These are phyloP conservation scores for Thysanoteuthis rhombus DNA, from an alignment of 2,888 invertebrate genomes.

Conservation along the genomic window DNA sequence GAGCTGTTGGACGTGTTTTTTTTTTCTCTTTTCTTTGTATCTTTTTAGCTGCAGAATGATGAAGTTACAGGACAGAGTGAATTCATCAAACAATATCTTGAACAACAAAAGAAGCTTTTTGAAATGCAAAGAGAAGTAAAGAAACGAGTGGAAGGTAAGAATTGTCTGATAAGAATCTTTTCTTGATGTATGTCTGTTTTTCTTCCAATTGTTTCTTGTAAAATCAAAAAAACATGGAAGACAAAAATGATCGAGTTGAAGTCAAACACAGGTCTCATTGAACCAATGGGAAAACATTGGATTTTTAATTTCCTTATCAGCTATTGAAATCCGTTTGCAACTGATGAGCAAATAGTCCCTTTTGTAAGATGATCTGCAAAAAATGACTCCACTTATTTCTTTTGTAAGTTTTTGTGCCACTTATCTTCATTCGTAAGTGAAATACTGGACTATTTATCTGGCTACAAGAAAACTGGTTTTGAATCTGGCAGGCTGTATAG, in stretches of 20 bases:
- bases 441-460: too few species aligned
- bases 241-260: too few species aligned
- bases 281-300: neutral
- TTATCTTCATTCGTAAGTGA: too few species aligned
- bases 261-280: neutral
- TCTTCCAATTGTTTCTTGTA: too few species aligned
- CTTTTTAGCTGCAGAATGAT: slow-evolving; percentile 42
- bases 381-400: neutral
- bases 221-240: too few species aligned
- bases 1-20: neutral
- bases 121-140: slow-evolving; percentile 67
- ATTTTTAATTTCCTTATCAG: neutral
- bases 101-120: slow-evolving; percentile 67
- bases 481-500: too few species aligned
- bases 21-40: neutral
- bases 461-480: too few species aligned
- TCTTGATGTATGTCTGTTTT: too few species aligned
- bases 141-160: slow-evolving; percentile 60
- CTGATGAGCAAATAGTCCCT: neutral
- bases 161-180: neutral
- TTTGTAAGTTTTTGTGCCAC: too few species aligned
- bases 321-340: neutral
- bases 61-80: slow-evolving; percentile 63
- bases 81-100: slow-evolving; percentile 68
- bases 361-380: neutral